Evolutionary conservation across 2,113 vertebrate species (phyloP).

Genomic region (Tetrao urogallus): DNA sequence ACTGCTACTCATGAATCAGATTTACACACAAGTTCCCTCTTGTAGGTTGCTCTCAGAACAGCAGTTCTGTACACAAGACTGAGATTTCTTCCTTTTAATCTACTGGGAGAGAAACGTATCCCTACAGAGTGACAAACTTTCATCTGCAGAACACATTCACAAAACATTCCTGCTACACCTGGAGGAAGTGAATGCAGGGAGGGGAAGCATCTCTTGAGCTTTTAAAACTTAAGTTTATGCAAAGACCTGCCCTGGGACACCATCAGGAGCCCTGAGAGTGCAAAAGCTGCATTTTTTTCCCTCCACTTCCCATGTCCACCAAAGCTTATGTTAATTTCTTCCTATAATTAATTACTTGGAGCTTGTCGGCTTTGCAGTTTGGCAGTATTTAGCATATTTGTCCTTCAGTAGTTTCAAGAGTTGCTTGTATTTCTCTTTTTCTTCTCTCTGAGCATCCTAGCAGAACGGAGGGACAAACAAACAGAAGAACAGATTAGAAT

Average conservation of each 20-base stretch:
- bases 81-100: neutral
- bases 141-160: neutral
- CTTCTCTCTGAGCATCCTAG: slow-evolving; percentile 72
- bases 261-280: neutral
- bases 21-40: neutral
- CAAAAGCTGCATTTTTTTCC: neutral
- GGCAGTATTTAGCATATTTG: slow-evolving; percentile 8
- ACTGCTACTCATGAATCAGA: neutral
- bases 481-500: neutral
- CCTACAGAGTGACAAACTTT: neutral
- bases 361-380: neutral
- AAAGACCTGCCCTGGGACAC: neutral
- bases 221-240: neutral
- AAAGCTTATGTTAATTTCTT: neutral
- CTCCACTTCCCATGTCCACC: neutral
- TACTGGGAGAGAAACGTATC: neutral
- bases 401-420: slow-evolving; percentile 70
- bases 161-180: neutral
- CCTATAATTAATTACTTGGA: slow-evolving; percentile 54
- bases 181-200: neutral
- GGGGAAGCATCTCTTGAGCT: rapidly evolving
- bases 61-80: neutral
- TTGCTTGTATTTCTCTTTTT: slow-evolving; percentile 68
- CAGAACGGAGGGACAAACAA: neutral
- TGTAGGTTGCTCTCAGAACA: neutral